These are phyloP conservation scores for Petaurus breviceps DNA, from an alignment of 2,113 vertebrate genomes.

Conservation along the genomic window DNA sequence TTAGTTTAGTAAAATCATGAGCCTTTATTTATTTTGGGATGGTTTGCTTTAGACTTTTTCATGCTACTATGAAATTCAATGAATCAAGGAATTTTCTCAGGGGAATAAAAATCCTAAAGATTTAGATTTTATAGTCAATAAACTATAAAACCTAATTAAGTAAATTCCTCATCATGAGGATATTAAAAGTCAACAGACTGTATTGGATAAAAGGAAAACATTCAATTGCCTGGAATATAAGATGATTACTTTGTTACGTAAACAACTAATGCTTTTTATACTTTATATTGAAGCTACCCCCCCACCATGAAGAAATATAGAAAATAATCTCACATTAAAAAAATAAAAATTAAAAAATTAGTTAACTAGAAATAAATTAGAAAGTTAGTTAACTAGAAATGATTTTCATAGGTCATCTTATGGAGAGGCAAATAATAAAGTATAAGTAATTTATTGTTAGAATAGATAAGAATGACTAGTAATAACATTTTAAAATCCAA, in stretches of 20 bases:
- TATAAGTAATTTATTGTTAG: conserved; percentile 13
- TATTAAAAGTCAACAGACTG: not conserved
- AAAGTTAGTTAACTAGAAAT: conserved; percentile 1
- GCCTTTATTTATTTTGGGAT: not conserved
- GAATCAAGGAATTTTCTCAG: not conserved
- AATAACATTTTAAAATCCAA: conserved; percentile 30
- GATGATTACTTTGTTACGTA: too few relatives aligned
- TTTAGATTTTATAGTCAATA: not conserved
- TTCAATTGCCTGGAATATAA: too few relatives aligned
- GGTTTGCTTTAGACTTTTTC: not conserved
- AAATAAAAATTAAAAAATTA: not conserved
- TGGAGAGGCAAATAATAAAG: conserved; percentile 44
- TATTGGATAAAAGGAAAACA: too few relatives aligned
- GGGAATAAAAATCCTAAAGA: too few relatives aligned
- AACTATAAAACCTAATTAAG: not conserved
- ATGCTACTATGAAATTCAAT: not conserved
- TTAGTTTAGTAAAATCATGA: not conserved
- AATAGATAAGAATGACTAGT: not conserved
- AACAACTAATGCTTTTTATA: too few relatives aligned
- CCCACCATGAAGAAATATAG: not conserved
- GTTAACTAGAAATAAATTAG: conserved; percentile 20
- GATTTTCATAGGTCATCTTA: conserved; percentile 13
- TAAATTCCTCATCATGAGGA: not conserved
- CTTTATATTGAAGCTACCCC: not conserved
- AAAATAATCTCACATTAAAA: not conserved